Evolutionary conservation across 2,113 vertebrate species (phyloP).

Genomic region (Axis porcinus): DNA sequence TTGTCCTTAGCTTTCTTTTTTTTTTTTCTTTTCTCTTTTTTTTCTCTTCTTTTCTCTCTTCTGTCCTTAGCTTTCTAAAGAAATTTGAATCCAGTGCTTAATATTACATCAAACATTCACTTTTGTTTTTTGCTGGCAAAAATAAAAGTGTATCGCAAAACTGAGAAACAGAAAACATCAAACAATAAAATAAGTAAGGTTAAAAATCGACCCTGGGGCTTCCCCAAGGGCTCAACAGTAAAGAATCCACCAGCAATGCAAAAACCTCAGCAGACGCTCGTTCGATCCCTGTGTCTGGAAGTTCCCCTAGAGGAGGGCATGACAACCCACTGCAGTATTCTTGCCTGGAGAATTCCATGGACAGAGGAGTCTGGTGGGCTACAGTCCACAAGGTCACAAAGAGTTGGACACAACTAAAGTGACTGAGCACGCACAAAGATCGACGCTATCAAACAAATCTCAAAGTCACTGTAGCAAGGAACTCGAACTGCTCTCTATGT

Average conservation of each 20-base stretch:
- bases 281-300: background rate
- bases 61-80: background rate
- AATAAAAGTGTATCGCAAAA: background rate
- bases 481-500: background rate
- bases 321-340: background rate
- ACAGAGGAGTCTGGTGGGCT: background rate
- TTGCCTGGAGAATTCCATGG: background rate
- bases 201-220: background rate
- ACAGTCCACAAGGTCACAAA: background rate
- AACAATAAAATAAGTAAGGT: background rate
- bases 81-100: background rate
- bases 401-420: background rate
- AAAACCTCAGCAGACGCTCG: rapidly evolving
- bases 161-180: background rate
- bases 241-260: background rate
- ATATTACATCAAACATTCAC: background rate
- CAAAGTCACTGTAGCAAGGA: background rate
- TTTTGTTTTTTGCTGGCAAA: background rate
- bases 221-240: background rate
- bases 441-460: background rate
- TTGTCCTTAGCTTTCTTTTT: background rate
- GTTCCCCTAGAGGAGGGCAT: background rate
- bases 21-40: too few species aligned
- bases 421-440: rapidly evolving
- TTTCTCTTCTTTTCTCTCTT: too few species aligned